phyloP scores from a whole-genome alignment of 2,888 invertebrate genomes.

The Dasysyrphus tricinctus region DNA sequence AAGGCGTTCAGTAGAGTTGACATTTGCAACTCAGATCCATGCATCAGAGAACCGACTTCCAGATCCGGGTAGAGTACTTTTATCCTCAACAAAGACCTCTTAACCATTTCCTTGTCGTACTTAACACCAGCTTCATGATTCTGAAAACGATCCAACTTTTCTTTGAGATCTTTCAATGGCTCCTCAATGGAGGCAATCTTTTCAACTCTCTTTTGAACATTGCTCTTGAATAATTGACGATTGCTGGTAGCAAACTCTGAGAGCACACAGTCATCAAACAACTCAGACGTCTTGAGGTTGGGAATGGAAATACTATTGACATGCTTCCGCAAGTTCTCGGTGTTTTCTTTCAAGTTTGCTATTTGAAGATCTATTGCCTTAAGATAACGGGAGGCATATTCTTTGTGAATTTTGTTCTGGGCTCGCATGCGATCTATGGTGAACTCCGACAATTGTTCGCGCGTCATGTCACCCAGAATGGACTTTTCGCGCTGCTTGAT shows the following conservation, averaged over 20 bases:
- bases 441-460: conserved; percentile 57
- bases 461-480: conserved; percentile 66
- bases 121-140: conserved; percentile 77
- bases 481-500: conserved; percentile 80
- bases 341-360: conserved; percentile 75
- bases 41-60: conserved; percentile 36
- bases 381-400: conserved; percentile 79
- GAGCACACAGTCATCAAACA: conserved; percentile 77
- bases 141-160: conserved; percentile 79
- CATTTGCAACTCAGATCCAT: conserved; percentile 70
- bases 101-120: conserved; percentile 78
- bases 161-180: conserved; percentile 77
- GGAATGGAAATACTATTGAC: conserved; percentile 75
- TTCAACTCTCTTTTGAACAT: conserved; percentile 67
- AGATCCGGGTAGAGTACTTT: conserved; percentile 71
- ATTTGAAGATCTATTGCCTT: conserved; percentile 77
- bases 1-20: conserved; percentile 78
- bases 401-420: conserved; percentile 78
- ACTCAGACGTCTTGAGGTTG: conserved; percentile 52
- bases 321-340: conserved; percentile 70
- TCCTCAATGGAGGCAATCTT: conserved; percentile 75
- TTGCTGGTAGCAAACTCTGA: conserved; percentile 77
- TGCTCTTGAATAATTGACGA: conserved; percentile 70
- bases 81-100: conserved; percentile 76
- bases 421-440: conserved; percentile 77